These are phyloP conservation scores for Epistrophe grossulariae DNA, from an alignment of 2,888 invertebrate genomes.

Conservation along the genomic window DNA sequence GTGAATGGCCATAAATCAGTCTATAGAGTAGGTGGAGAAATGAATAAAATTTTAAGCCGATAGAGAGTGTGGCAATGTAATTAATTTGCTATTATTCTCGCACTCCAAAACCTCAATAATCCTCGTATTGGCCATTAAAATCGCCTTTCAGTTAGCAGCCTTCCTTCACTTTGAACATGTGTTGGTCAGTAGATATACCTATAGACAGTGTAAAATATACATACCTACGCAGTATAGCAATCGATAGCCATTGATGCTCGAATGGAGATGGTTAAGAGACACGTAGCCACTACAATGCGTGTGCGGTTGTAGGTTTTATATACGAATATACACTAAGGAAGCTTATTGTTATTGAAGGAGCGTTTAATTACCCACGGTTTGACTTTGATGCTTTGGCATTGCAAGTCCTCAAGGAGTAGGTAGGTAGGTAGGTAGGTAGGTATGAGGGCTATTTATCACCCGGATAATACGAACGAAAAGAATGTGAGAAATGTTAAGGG, in stretches of 20 bases:
- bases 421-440: too few relatives aligned
- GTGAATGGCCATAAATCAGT: background rate
- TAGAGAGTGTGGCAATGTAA: constrained; percentile 62
- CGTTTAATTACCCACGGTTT: constrained; percentile 61
- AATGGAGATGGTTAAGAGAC: constrained; percentile 13
- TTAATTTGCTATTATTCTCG: constrained; percentile 66
- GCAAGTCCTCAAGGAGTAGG: constrained; percentile 4
- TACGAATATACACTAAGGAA: background rate
- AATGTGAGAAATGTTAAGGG: constrained; percentile 29
- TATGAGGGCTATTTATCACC: constrained; percentile 44
- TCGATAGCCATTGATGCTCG: background rate
- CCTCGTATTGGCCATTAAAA: constrained; percentile 55
- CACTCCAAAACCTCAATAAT: constrained; percentile 51
- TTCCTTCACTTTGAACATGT: background rate
- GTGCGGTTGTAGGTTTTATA: background rate
- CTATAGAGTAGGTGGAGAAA: background rate
- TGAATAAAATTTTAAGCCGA: constrained; percentile 47
- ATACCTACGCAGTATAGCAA: background rate
- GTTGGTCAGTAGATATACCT: too few relatives aligned
- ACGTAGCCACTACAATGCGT: constrained; percentile 15
- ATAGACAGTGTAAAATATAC: too few relatives aligned
- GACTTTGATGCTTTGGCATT: constrained; percentile 55
- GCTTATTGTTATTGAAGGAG: constrained; percentile 41
- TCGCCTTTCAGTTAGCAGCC: background rate
- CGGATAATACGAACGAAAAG: constrained; percentile 26